Base-by-base conservation (phyloP, 2,797 vertebrate genomes). In the Chelon labrosus region DNA sequence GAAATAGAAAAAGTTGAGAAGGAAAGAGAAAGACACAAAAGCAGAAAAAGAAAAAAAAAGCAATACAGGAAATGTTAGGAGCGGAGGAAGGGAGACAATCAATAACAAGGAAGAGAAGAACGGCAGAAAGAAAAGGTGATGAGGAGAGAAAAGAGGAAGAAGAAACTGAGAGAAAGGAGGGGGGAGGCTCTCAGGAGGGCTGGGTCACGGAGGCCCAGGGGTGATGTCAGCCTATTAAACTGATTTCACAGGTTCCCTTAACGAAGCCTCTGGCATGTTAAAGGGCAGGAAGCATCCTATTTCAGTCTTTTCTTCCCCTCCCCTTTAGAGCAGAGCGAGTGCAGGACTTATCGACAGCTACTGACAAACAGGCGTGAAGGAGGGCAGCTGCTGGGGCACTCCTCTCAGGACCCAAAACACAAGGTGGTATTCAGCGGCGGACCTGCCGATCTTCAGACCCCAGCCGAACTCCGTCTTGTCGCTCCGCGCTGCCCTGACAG, bases 201-300 rank as follows among this genome's bases (percentile, higher is more conserved):
- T 37, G 56, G 90, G 88, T 92, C 90, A 91, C 31, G 64, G 89
- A 89, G 93, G 93, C 92, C 91, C 91, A 92, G 91, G 91, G 93
- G 93, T 93, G 91, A 92, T 94, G 92, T 93, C 92, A 94, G 90
- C 88, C 92, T 92, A 94, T 94, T 94, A 94, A 94, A 94, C 91
- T 92, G 92, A 93, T 94, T 94, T 95, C 92, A 94, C 93, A 94
- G 92, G 91, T 94, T 94, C 87, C 92, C 89, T 94, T 94, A 94
- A 95, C 86, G 91, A 94, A 95, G 92, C 90, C 92, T 88, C 90
- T 92, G 86, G 90, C 89, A 90, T 92, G 92, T 94, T 93, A 92
- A 95, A 94, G 93, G 92, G 89, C 94, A 95, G 94, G 93, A 94
- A 95, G 92, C 92, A 86, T 94, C 92, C 89, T 88, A 89, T 95